Percentiles rank a stretch among this genome's conserved stretches.
Evolutionary conservation across 2,888 invertebrate genomes (phyloP).

Genomic region (Sphaeridia pumilis): DNA sequence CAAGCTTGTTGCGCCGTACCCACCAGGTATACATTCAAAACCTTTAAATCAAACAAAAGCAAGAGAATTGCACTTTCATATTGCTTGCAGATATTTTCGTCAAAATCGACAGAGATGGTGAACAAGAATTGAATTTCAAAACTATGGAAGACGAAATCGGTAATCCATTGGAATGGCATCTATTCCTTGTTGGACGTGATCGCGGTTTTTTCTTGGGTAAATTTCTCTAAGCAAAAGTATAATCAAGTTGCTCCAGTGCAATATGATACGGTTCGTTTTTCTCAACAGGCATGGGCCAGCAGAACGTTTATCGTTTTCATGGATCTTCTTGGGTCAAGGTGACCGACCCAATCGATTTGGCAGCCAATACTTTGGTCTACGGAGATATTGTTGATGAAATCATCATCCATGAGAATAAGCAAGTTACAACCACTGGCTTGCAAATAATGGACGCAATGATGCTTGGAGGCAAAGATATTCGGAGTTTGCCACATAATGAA

Average conservation of each 20-base stretch:
- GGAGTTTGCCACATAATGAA: slow-evolving; percentile 47
- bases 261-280: not conserved
- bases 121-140: slow-evolving; percentile 19
- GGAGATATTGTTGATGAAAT: slow-evolving; percentile 61
- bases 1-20: slow-evolving; percentile 25
- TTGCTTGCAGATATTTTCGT: slow-evolving; percentile 10
- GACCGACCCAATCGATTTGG: slow-evolving; percentile 48
- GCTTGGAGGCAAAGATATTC: slow-evolving; percentile 59
- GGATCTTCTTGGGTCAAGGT: slow-evolving; percentile 42
- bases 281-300: slow-evolving; percentile 41
- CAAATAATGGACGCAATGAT: slow-evolving; percentile 68
- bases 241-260: slow-evolving; percentile 3
- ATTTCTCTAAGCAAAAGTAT: not conserved
- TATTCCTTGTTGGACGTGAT: slow-evolving; percentile 29
- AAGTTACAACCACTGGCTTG: slow-evolving; percentile 50
- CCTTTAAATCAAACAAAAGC: not conserved
- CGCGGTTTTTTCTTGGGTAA: slow-evolving; percentile 32
- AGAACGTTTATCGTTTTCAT: slow-evolving; percentile 48
- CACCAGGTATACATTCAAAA: slow-evolving; percentile 17
- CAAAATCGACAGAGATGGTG: slow-evolving; percentile 21
- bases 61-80: not conserved
- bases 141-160: slow-evolving; percentile 23
- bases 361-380: slow-evolving; percentile 57
- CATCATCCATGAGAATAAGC: slow-evolving; percentile 47
- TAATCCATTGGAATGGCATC: slow-evolving; percentile 27